Conservation (phyloP, 2,797 vertebrate species). For the Eulemur coronatus region DNA sequence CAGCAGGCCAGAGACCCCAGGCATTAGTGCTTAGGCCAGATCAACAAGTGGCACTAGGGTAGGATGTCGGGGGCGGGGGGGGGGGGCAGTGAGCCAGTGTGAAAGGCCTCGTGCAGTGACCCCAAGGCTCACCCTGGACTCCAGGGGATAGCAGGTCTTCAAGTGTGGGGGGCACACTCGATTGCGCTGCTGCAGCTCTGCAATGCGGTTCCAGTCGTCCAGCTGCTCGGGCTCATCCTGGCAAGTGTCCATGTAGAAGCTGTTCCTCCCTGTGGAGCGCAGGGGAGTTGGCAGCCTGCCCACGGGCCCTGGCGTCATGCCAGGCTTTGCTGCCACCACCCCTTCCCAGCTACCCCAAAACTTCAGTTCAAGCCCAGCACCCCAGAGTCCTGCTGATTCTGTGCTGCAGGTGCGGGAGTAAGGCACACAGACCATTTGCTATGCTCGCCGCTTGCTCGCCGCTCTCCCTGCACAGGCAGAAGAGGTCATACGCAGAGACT, state of each 20-base stretch:
- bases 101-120: conserved; percentile 32
- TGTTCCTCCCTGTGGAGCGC: conserved; percentile 74
- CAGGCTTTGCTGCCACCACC: not conserved
- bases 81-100: not conserved
- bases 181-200: conserved; percentile 94
- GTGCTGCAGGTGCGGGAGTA: not conserved
- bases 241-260: conserved; percentile 81
- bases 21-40: not conserved
- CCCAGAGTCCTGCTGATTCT: not conserved
- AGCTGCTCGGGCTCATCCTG: conserved; percentile 93
- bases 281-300: not conserved
- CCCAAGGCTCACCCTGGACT: conserved; percentile 88
- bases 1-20: not conserved
- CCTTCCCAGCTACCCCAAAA: not conserved
- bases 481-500: not conserved
- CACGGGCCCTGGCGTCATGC: not conserved
- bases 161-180: conserved; percentile 91
- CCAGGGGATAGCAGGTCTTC: conserved; percentile 95
- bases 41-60: not conserved
- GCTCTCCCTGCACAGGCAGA: not conserved
- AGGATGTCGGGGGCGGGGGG: not conserved
- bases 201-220: conserved; percentile 94
- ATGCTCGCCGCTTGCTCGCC: not conserved
- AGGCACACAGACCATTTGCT: not conserved
- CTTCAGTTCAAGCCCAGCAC: not conserved